phyloP scores from a whole-genome alignment of 2,888 invertebrate species.

The Clistopyga incitator region DNA sequence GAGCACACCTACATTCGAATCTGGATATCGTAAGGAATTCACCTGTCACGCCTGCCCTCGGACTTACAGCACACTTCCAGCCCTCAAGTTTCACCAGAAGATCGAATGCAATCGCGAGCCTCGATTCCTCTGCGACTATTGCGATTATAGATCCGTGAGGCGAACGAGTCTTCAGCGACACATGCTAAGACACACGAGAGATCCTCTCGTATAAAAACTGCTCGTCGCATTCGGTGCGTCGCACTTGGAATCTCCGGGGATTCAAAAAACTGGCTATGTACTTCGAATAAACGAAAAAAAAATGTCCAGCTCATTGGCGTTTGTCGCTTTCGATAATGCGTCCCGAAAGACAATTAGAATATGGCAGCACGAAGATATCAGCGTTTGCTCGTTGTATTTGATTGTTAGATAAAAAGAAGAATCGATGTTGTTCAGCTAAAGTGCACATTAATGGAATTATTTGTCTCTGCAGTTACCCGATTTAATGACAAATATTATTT shows the following conservation, averaged over 20 bases:
- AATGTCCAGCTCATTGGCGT: neutral
- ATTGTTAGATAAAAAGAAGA: slow-evolving; percentile 1
- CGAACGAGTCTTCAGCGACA: slow-evolving; percentile 77
- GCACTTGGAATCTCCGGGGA: neutral
- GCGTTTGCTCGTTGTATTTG: neutral
- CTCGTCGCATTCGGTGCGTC: neutral
- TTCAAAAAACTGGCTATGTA: slow-evolving; percentile 4
- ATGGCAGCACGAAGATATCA: neutral
- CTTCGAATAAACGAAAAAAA: slow-evolving; percentile 29
- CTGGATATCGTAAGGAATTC: slow-evolving; percentile 59
- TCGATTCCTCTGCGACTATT: slow-evolving; percentile 75
- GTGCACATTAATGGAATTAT: neutral
- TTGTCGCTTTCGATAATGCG: neutral
- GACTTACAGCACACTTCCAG: slow-evolving; percentile 72
- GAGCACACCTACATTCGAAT: slow-evolving; percentile 26
- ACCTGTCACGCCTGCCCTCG: slow-evolving; percentile 72
- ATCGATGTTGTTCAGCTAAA: neutral
- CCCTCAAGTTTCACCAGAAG: slow-evolving; percentile 74
- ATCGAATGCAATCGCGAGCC: slow-evolving; percentile 76
- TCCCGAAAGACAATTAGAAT: neutral
- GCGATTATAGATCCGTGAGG: slow-evolving; percentile 75
- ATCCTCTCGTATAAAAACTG: slow-evolving; percentile 31
- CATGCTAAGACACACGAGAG: slow-evolving; percentile 70
- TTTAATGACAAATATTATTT: slow-evolving; percentile 2
- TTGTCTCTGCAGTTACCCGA: neutral